Evolutionary conservation across 2,888 invertebrate species (phyloP), one percentile per base, ranked within the genome.

Genomic region (Cecidostiba fungosa): DNA sequence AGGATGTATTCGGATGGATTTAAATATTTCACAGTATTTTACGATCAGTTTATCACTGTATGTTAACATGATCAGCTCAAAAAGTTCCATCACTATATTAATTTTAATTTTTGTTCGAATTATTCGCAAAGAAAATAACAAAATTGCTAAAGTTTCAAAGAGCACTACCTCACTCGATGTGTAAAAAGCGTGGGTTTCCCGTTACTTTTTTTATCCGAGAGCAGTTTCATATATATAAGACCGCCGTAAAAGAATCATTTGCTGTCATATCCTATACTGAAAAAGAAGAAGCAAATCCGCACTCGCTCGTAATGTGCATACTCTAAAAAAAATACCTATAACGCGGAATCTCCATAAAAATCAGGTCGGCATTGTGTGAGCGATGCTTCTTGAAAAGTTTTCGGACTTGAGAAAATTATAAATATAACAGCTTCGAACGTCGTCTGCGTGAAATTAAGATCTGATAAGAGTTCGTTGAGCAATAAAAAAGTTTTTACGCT

Each of bases 141-240:
- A 78, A n/a, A 78, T 78, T 47, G 54, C 23, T 36, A 72, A 80
- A 80, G 54, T 80, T 80, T 39, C 14, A 36, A 50, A 54, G 36
- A 36, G 54, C 14, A 32, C 43, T 79, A 32, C 23, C 19, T 50
- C 23, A 16, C 26, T 8, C 36, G 16, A 3, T 26, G 62, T 59
- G 6, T 59, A n/a, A n/a, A 36, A 77, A 77, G 26, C 77, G 59
- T 3, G 8, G 39, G 62, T 8, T 29, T 14, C 39, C n/a, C 36
- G 54, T 54, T 23, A 26, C 10, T 14, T 62, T 6, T 36, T 77
- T 59, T 59, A 77, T 77, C 59, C 19, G n/a, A 12, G n/a, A 36
- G 36, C 50, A 3, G 29, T 69, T 47, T 32, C 47, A 50, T 77
- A 69, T 43, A 29, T 62, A 54, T 82, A 36, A 74, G 70, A 39